phyloP scores from a whole-genome alignment of 2,797 vertebrate species.

The Sebastes steindachneri region DNA sequence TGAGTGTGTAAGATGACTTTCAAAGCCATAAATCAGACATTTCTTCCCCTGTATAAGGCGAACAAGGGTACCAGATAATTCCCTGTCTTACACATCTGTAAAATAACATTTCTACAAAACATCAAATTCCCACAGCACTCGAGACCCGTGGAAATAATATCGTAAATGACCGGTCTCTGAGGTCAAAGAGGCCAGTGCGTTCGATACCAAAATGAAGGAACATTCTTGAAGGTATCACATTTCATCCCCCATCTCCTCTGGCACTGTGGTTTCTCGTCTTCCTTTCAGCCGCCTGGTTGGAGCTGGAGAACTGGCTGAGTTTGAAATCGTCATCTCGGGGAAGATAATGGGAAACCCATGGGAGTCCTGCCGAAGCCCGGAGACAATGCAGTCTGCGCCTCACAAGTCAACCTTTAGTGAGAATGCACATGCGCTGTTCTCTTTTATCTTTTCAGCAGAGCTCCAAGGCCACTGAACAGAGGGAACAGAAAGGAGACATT shows the following conservation, averaged over 20 bases:
- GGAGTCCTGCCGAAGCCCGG: constrained; percentile 54
- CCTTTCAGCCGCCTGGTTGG: constrained; percentile 28
- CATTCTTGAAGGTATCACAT: constrained; percentile 23
- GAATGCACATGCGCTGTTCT: constrained; percentile 49
- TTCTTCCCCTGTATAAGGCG: constrained; percentile 4
- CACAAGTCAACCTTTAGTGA: constrained; percentile 56
- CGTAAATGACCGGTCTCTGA: constrained; percentile 23
- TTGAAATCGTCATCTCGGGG: constrained; percentile 57
- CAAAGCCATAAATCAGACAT: constrained; percentile 48
- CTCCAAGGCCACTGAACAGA: constrained; percentile 17
- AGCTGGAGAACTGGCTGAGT: constrained; percentile 40
- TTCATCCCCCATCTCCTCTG: constrained; percentile 9
- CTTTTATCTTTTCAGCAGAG: constrained; percentile 48
- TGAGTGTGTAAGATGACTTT: constrained; percentile 45
- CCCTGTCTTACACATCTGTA: neutral
- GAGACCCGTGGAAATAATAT: neutral
- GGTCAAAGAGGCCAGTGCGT: constrained; percentile 34
- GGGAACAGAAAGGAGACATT: constrained; percentile 13
- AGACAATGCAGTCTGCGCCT: constrained; percentile 47
- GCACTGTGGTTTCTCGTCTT: constrained; percentile 21
- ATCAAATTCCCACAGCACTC: constrained; percentile 1
- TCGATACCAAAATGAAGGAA: constrained; percentile 32
- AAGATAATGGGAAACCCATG: constrained; percentile 65
- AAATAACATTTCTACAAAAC: constrained; percentile 14
- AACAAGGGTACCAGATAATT: constrained; percentile 34